Evolutionary conservation across 2,797 vertebrate genomes (phyloP), one percentile per base, ranked within the genome.

Genomic region (Galagoides demidoff): DNA sequence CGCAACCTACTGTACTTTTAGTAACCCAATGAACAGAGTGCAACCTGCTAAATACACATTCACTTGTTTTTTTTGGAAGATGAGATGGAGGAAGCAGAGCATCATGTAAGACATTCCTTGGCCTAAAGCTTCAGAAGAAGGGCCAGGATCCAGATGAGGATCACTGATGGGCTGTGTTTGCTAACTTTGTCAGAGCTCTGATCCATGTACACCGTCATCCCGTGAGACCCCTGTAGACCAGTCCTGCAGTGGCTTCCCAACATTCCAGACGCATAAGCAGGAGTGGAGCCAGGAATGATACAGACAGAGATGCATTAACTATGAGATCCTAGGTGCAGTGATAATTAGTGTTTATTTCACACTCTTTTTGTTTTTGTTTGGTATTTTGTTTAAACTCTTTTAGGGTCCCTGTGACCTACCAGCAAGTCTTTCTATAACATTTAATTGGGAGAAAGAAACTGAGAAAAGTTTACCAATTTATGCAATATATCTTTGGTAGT

Each of bases 1-100:
- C 92, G 94, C 68, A 81, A 87, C 90, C 97, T 96, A 85, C 74
- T 93, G 77, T 59, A 83, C 71, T 92, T 91, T 85, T 92, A 89
- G 90, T 49, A 55, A 94, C 92, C 85, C 90, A 59, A 45, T 23
- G 81, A 84, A 96, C 93, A 94, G 83, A 96, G 83, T 86, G 49
- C 85, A 77, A 49, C 61, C 66, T 92, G 77, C 59, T 85, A 77
- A 81, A 43, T 17, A 94, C n/a, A 79, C 70, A 74, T 61, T 39
- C 25, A 8, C 31, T 79, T 66, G 71, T 66, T 83, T 61, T 76
- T 66, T 70, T 76, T 57, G 68, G 63, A 95, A 94, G 90, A 97
- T 90, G 31, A 82, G 3, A 74, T 23, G 17, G 79, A 89, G 49
- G 34, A 37, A 88, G 55, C 77, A 87, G 92, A 90, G 59, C n/a